Base-by-base conservation (phyloP, 1,140 invertebrate genomes). In the Drosophila truncata region DNA sequence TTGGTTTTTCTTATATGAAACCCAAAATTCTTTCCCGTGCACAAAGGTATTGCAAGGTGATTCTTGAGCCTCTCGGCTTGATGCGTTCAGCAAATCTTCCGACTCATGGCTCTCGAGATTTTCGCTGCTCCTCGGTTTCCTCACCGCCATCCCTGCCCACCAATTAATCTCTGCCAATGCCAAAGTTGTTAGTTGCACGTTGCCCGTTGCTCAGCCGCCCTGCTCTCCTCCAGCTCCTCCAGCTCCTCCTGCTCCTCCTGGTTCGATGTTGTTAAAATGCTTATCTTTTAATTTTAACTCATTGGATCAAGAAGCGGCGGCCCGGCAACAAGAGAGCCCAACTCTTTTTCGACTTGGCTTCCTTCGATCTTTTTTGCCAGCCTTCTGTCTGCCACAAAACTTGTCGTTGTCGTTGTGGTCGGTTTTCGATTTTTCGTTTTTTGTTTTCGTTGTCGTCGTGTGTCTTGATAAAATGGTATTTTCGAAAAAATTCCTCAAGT, bases 271-370 rank as follows among this genome's bases (percentile, higher is more conserved):
- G 80, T 91, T 91, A 83, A 91, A 82, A 91, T 91, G 88, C 83
- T 91, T 91, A 91, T 91, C 87, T 91, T 91, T 91, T 91, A 91
- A 91, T 87, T 91, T 91, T 91, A 91, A 91, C 82, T 91, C 87
- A 91, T 90, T 91, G 86, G 85, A 90, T 90, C 85, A 90, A 90
- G 81, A 66, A 77, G 73, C 82, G 61, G 69, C 76, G 55, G 69
- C 83, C 79, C 83, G 66, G 82, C 83, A 87, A 83, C 84, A 73
- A 72, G 66, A 80, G 76, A 80, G 76, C 57, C 58, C 44, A 41
- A 64, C 67, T 71, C 65, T 37, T 37, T 35, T 71, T 39, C 65
- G 35, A 58, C 69, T 70, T 47, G 47, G 64, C 42, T 70, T 70
- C 66, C 66, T 70, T 70, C 63, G 66, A 70, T 70, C 66, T 70